Evolutionary conservation across 2,113 vertebrate species (phyloP).

Genomic region (Rousettus leschenaultii): DNA sequence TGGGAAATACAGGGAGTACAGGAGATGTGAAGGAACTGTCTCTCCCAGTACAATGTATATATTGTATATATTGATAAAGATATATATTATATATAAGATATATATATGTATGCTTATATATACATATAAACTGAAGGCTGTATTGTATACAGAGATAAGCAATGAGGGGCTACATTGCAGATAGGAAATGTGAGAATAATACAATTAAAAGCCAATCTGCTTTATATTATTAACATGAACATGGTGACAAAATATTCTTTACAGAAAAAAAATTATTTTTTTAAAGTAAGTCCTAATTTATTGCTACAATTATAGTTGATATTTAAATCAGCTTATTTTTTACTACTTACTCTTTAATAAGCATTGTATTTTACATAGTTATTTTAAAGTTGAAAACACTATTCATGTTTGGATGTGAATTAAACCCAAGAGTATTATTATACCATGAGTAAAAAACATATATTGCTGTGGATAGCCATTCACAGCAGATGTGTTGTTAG

Average conservation of each 20-base stretch:
- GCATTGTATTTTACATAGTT: not conserved
- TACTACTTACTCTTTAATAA: not conserved
- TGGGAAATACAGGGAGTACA: not conserved
- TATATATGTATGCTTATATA: not conserved
- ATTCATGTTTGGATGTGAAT: not conserved
- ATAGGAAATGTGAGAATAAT: not conserved
- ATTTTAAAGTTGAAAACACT: constrained; percentile 27
- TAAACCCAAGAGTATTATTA: not conserved
- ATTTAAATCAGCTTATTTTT: not conserved
- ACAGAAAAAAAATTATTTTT: not conserved
- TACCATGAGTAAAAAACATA: not conserved
- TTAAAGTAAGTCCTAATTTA: not conserved
- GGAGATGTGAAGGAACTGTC: too few species aligned
- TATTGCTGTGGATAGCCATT: not conserved
- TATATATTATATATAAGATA: not conserved
- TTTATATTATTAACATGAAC: not conserved
- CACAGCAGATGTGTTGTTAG: not conserved
- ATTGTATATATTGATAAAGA: not conserved
- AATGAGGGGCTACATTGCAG: not conserved
- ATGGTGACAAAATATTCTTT: not conserved
- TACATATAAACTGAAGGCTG: not conserved
- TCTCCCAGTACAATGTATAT: not conserved
- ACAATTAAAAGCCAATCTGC: not conserved
- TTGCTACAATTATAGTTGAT: not conserved
- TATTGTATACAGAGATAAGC: not conserved